Evolutionary conservation across 1,140 invertebrate genomes (phyloP).

Genomic region (Aplysia californica): DNA sequence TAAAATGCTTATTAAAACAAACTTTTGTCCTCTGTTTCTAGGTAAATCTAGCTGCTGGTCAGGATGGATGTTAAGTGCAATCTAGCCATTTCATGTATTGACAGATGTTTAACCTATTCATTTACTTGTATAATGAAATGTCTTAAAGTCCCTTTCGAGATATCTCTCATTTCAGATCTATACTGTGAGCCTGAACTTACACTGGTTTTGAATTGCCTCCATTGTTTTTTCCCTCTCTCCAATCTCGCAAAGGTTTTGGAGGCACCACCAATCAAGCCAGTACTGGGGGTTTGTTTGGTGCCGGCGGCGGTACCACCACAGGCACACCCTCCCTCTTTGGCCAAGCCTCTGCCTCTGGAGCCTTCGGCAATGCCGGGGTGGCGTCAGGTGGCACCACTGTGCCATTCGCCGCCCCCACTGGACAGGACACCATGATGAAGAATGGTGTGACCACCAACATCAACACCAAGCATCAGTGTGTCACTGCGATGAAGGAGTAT

Average conservation of each 20-base stretch:
- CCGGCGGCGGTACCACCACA: constrained; percentile 9
- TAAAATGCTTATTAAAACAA: no score
- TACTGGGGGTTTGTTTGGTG: constrained; percentile 34
- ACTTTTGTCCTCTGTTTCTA: no score
- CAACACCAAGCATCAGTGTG: constrained; percentile 92
- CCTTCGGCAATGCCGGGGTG: constrained; percentile 33
- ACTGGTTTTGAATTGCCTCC: not conserved
- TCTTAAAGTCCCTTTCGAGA: no score
- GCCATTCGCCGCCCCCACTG: constrained; percentile 88
- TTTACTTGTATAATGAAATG: no score
- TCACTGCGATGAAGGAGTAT: constrained; percentile 98
- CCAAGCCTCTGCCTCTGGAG: constrained; percentile 32
- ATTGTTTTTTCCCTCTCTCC: constrained; percentile 5
- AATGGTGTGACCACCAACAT: constrained; percentile 84
- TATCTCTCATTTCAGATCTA: not conserved
- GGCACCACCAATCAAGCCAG: constrained; percentile 30
- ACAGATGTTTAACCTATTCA: no score
- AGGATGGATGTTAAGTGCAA: no score
- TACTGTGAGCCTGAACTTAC: not conserved
- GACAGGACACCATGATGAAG: constrained; percentile 90
- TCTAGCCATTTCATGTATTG: no score
- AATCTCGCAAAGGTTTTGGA: constrained; percentile 41
- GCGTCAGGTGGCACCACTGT: constrained; percentile 41
- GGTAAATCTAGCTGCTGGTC: no score
- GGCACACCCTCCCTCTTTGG: constrained; percentile 6